phyloP scores from a whole-genome alignment of 2,888 invertebrate species.

The Ectropis crepuscularia region DNA sequence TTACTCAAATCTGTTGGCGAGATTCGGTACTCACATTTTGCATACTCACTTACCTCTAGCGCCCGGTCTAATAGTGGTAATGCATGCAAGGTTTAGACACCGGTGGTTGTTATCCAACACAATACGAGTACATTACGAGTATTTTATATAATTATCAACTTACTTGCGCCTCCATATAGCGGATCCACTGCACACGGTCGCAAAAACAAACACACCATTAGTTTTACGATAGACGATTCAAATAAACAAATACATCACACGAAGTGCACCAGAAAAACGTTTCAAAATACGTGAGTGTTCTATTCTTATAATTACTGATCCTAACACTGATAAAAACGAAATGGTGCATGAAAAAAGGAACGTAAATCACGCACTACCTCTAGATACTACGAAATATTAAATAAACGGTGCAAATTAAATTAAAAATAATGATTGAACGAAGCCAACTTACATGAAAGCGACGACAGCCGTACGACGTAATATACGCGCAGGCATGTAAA shows the following conservation, averaged over 20 bases:
- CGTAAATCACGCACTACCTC: conserved; percentile 68
- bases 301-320: conserved; percentile 12
- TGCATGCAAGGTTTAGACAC: conserved; percentile 25
- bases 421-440: conserved; percentile 54
- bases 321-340: conserved; percentile 60
- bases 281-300: conserved; percentile 15
- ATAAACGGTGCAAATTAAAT: conserved; percentile 73
- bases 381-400: conserved; percentile 61
- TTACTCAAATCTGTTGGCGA: too few relatives aligned
- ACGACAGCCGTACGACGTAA: conserved; percentile 73
- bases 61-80: too few relatives aligned
- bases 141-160: conserved; percentile 63
- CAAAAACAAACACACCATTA: conserved; percentile 73
- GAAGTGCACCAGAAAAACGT: conserved; percentile 40
- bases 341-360: conserved; percentile 77
- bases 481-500: conserved; percentile 78
- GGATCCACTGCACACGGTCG: conserved; percentile 87
- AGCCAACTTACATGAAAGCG: conserved; percentile 82
- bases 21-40: too few relatives aligned
- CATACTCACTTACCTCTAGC: too few relatives aligned
- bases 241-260: conserved; percentile 54
- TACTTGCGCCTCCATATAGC: conserved; percentile 89
- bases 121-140: conserved; percentile 15
- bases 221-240: conserved; percentile 49
- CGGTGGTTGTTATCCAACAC: conserved; percentile 10